Evolutionary conservation across 2,888 invertebrate genomes (phyloP).

Genomic region (Griposia aprilina): DNA sequence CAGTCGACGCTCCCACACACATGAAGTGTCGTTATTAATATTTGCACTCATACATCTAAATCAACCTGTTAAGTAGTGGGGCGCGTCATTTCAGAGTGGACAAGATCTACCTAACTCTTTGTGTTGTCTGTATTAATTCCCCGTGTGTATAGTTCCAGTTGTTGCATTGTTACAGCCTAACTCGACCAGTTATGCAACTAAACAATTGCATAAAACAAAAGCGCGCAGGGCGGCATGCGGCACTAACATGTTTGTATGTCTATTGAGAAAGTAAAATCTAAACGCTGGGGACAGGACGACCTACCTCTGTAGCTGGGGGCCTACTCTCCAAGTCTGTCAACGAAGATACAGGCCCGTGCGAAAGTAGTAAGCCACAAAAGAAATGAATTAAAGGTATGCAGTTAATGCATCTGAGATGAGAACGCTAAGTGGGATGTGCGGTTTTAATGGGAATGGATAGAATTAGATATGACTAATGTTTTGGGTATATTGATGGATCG

Average conservation of each 20-base stretch:
- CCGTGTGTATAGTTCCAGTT: slow-evolving; percentile 58
- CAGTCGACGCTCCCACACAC: too few relatives aligned
- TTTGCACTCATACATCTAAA: too few relatives aligned
- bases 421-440: too few relatives aligned
- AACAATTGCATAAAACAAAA: slow-evolving; percentile 78
- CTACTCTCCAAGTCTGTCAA: too few relatives aligned
- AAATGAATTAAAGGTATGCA: too few relatives aligned
- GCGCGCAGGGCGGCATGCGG: slow-evolving; percentile 43
- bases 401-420: too few relatives aligned
- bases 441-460: too few relatives aligned
- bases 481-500: background rate
- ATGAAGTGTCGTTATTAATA: too few relatives aligned
- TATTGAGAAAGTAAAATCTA: slow-evolving; percentile 59
- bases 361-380: too few relatives aligned
- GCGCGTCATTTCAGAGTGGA: too few relatives aligned
- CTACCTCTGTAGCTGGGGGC: background rate
- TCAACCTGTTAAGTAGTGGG: too few relatives aligned
- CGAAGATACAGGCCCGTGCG: too few relatives aligned
- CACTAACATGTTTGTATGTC: slow-evolving; percentile 54
- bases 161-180: slow-evolving; percentile 70
- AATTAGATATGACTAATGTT: background rate
- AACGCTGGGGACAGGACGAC: slow-evolving; percentile 14
- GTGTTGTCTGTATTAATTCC: background rate
- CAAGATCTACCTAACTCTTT: background rate
- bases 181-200: slow-evolving; percentile 75